Evolutionary conservation across 2,113 vertebrate species (phyloP).

Genomic region (Phrynosoma platyrhinos): DNA sequence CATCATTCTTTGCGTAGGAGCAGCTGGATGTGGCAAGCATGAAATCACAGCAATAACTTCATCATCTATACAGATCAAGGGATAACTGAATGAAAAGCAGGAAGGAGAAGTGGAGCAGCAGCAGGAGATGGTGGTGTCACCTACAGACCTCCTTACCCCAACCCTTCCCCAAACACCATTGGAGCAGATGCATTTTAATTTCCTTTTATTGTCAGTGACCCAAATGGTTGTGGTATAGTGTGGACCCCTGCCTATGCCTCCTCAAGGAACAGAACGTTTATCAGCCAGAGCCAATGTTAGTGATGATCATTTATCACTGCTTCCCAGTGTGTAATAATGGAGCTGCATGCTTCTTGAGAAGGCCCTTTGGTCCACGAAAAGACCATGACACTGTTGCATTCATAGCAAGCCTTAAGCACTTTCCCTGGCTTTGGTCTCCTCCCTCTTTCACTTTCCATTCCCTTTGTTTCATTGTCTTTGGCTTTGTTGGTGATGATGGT

Average conservation of each 20-base stretch:
- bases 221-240: fast-evolving
- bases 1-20: constrained; percentile 19
- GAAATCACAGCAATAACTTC: constrained; percentile 50
- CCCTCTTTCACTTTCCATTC: neutral
- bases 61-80: constrained; percentile 39
- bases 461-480: neutral
- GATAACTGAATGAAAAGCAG: neutral
- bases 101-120: neutral
- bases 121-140: neutral
- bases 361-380: neutral
- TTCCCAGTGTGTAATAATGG: neutral
- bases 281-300: constrained; percentile 28
- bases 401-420: fast-evolving
- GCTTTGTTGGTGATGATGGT: constrained; percentile 35
- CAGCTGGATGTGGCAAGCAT: constrained; percentile 55
- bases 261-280: neutral
- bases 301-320: neutral
- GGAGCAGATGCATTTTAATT: constrained; percentile 50
- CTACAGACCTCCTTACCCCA: neutral
- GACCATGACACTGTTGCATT: neutral
- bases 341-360: constrained; percentile 19
- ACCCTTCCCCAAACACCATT: constrained; percentile 1
- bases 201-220: constrained; percentile 43
- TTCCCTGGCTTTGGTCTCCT: constrained; percentile 7
- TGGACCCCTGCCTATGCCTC: neutral